phyloP scores from a whole-genome alignment of 1,140 invertebrate genomes.

The Aphelenchoides besseyi region DNA sequence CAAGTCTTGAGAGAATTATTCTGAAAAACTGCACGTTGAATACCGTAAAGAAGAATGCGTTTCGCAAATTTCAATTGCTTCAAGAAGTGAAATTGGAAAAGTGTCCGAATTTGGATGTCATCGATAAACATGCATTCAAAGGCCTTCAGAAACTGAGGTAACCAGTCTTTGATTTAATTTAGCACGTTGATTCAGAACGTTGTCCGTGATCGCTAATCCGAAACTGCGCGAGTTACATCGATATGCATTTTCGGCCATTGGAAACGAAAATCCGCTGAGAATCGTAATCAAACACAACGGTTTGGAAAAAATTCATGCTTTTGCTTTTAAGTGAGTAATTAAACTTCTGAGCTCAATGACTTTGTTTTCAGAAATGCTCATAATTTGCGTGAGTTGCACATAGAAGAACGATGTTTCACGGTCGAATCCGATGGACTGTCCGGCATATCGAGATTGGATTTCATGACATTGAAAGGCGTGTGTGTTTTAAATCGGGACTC shows the following conservation, averaged over 20 bases:
- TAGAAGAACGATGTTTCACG: conserved; percentile 45
- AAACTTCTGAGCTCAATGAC: conserved; percentile 18
- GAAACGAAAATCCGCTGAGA: conserved; percentile 36
- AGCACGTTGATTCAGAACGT: too few relatives aligned
- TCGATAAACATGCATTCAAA: conserved; percentile 48
- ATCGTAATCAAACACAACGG: conserved; percentile 46
- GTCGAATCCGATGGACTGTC: conserved; percentile 36
- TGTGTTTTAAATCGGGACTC: conserved; percentile 34
- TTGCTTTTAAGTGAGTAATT: conserved; percentile 39
- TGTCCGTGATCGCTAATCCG: conserved; percentile 35
- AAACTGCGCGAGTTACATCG: conserved; percentile 39
- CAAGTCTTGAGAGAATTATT: conserved; percentile 26
- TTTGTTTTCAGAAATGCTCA: conserved; percentile 40
- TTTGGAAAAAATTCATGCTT: conserved; percentile 38
- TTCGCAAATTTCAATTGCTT: conserved; percentile 36
- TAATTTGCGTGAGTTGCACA: conserved; percentile 45
- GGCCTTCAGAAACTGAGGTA: conserved; percentile 42
- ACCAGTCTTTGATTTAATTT: conserved; percentile 27
- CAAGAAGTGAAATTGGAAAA: conserved; percentile 36
- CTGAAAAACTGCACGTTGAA: conserved; percentile 36
- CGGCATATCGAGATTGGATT: conserved; percentile 42
- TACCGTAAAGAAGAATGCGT: conserved; percentile 44
- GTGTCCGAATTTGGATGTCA: conserved; percentile 44
- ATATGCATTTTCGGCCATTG: conserved; percentile 43
- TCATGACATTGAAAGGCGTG: conserved; percentile 46